phyloP scores from a whole-genome alignment of 2,113 vertebrate genomes.

The Epinephelus fuscoguttatus region DNA sequence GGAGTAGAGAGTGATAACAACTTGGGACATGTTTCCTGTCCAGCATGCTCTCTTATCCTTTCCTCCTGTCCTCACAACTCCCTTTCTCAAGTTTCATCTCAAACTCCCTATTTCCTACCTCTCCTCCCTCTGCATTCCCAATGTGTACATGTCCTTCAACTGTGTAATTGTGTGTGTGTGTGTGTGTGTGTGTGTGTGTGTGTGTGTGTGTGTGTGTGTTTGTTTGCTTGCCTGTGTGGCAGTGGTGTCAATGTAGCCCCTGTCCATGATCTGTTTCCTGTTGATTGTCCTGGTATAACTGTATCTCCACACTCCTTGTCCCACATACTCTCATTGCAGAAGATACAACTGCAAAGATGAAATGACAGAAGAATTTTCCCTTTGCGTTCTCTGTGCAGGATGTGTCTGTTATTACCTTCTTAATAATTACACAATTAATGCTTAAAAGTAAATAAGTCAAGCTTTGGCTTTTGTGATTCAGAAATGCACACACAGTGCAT shows the following conservation, averaged over 20 bases:
- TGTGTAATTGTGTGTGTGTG: neutral
- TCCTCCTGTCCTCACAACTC: constrained; percentile 25
- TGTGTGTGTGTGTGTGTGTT: too few species aligned
- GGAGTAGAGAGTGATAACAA: constrained; percentile 24
- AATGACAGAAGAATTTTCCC: neutral
- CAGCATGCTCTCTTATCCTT: constrained; percentile 33
- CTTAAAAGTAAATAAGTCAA: neutral
- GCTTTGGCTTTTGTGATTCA: too few species aligned
- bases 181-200: neutral
- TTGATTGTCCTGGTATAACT: constrained; percentile 44
- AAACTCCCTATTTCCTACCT: constrained; percentile 41
- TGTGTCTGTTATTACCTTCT: neutral
- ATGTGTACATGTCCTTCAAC: neutral
- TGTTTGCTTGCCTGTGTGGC: neutral
- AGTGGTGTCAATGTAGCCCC: constrained; percentile 8
- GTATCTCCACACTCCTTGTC: constrained; percentile 14
- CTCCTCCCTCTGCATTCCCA: constrained; percentile 47
- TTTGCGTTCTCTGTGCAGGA: neutral
- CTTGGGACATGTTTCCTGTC: constrained; percentile 32
- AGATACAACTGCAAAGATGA: neutral
- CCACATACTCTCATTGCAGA: neutral
- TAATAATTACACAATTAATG: neutral
- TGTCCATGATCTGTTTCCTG: constrained; percentile 47
- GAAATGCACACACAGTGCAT: neutral
- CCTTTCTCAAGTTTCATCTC: constrained; percentile 35